These are phyloP conservation scores for Serranus cabrilla DNA, from an alignment of 2,797 vertebrate genomes.

Conservation along the genomic window DNA sequence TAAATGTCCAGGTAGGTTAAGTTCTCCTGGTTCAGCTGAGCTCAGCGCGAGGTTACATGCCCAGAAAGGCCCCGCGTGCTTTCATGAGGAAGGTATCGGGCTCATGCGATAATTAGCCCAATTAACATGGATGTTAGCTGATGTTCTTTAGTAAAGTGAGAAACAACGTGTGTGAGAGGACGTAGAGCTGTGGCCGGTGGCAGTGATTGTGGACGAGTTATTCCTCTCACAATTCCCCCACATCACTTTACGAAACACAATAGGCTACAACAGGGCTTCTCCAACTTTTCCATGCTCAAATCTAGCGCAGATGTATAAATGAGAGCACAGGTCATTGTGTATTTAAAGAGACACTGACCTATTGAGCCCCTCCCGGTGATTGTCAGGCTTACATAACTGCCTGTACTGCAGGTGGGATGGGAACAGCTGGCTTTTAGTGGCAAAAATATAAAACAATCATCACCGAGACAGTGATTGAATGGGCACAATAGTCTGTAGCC, in stretches of 20 bases:
- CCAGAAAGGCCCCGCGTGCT: constrained; percentile 48
- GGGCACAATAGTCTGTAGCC: neutral
- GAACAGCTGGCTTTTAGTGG: constrained; percentile 4
- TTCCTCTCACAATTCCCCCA: neutral
- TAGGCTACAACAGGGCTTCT: neutral
- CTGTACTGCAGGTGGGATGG: constrained; percentile 33
- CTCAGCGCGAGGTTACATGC: constrained; percentile 7
- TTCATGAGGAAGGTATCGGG: neutral
- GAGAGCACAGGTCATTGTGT: too few relatives aligned
- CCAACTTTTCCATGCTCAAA: constrained; percentile 42
- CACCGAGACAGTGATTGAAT: neutral
- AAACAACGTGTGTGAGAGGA: neutral
- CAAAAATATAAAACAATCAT: neutral
- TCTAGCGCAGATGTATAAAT: neutral
- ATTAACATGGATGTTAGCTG: neutral
- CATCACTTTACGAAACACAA: neutral
- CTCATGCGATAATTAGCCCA: neutral
- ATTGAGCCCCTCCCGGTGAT: neutral
- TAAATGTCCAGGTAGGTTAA: constrained; percentile 25
- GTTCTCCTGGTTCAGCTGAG: constrained; percentile 35
- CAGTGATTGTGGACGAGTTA: neutral
- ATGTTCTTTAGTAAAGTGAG: neutral
- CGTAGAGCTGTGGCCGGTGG: neutral
- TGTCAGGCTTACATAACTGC: constrained; percentile 18
- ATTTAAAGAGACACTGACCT: constrained; percentile 1